Evolutionary conservation across 2,888 invertebrate genomes (phyloP).

Genomic region (Parascotia fuliginaria): DNA sequence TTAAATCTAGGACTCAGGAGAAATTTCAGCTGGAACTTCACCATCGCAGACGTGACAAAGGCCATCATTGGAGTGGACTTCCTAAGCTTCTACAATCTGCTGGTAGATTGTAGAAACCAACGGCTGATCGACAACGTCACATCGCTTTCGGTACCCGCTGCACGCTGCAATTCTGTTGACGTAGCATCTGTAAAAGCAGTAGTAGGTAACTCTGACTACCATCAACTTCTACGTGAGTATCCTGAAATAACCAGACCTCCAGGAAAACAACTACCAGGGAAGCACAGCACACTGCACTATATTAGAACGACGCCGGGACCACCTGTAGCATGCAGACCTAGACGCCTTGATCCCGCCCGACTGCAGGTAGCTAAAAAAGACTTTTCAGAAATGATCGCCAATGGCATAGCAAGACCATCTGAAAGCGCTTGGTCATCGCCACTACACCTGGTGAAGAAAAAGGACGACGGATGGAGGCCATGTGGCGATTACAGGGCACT

Average conservation of each 20-base stretch:
- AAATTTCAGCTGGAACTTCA: conserved; percentile 3
- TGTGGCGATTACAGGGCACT: conserved; percentile 6
- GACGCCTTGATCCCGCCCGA: background rate
- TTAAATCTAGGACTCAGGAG: conserved; percentile 16
- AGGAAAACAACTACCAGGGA: background rate
- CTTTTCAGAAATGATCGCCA: background rate
- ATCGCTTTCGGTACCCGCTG: background rate
- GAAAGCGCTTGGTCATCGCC: background rate
- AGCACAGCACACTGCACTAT: background rate
- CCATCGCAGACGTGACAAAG: conserved; percentile 3
- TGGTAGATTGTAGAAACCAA: conserved; percentile 10
- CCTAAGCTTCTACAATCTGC: conserved; percentile 1
- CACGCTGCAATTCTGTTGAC: background rate
- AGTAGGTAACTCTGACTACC: background rate
- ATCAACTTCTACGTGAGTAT: background rate
- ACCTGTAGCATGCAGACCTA: background rate
- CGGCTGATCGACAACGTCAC: conserved; percentile 3
- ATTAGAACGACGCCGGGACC: background rate
- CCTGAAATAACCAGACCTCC: background rate
- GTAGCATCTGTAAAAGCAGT: background rate
- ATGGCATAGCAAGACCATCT: background rate
- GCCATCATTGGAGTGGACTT: conserved; percentile 3
- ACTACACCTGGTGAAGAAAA: conserved; percentile 1
- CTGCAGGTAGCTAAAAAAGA: background rate
- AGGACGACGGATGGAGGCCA: conserved; percentile 5